These are phyloP conservation scores for Pollenia griseotomentosa DNA, from an alignment of 2,888 invertebrate genomes.

Conservation along the genomic window DNA sequence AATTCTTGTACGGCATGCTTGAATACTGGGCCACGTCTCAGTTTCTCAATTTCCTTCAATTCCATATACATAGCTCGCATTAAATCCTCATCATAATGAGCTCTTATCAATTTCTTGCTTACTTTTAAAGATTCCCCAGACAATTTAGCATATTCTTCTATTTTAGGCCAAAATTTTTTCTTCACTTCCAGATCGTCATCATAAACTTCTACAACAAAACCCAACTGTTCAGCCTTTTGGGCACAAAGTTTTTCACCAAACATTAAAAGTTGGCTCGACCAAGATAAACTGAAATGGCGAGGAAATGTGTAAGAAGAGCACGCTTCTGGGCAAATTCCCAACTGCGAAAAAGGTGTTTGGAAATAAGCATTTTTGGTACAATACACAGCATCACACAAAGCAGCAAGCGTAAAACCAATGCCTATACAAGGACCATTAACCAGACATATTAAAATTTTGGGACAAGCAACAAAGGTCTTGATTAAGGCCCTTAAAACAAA, in stretches of 20 bases:
- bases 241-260: slow-evolving; percentile 92
- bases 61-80: slow-evolving; percentile 89
- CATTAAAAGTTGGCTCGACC: slow-evolving; percentile 87
- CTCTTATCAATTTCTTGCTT: slow-evolving; percentile 89
- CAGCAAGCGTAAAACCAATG: slow-evolving; percentile 90
- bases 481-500: slow-evolving; percentile 87
- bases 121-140: slow-evolving; percentile 86
- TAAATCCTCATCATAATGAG: slow-evolving; percentile 86
- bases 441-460: slow-evolving; percentile 93
- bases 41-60: slow-evolving; percentile 86
- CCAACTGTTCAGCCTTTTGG: slow-evolving; percentile 89
- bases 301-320: slow-evolving; percentile 95
- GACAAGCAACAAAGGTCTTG: slow-evolving; percentile 91
- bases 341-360: slow-evolving; percentile 93
- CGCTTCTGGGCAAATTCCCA: slow-evolving; percentile 95
- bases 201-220: slow-evolving; percentile 92
- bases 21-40: slow-evolving; percentile 88
- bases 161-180: slow-evolving; percentile 86
- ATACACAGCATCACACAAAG: slow-evolving; percentile 94
- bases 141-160: slow-evolving; percentile 85
- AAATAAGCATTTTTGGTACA: slow-evolving; percentile 93
- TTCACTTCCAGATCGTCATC: slow-evolving; percentile 85
- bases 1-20: slow-evolving; percentile 83
- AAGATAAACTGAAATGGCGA: slow-evolving; percentile 91
- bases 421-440: slow-evolving; percentile 98